A percentile compares a stretch with the other conserved stretches of the same genome.
These are phyloP conservation scores for Anoncus sp. DNA, from an alignment of 2,888 invertebrate genomes.

Conservation along the genomic window DNA sequence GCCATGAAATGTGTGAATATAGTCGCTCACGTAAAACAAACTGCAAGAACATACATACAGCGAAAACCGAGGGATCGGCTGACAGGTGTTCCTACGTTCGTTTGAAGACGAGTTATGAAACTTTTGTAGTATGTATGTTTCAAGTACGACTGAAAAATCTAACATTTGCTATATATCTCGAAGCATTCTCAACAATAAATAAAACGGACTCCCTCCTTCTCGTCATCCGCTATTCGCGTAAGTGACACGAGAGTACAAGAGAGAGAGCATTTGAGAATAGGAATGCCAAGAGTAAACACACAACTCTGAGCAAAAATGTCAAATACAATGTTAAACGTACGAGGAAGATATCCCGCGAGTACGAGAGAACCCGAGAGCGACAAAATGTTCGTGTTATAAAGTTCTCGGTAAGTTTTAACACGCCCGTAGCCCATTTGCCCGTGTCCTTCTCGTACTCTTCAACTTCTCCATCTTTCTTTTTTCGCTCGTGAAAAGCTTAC, in stretches of 20 bases:
- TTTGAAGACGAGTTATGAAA: conserved; percentile 58
- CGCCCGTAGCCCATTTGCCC: conserved; percentile 19
- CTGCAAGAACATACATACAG: conserved; percentile 8
- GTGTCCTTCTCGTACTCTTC: neutral
- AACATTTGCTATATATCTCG: conserved; percentile 18
- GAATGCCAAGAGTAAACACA: neutral
- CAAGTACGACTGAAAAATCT: conserved; percentile 19
- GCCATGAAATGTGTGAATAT: conserved; percentile 19
- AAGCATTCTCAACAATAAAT: conserved; percentile 45
- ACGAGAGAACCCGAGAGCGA: neutral
- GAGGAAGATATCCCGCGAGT: neutral
- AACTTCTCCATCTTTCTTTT: conserved; percentile 4
- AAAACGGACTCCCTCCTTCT: neutral
- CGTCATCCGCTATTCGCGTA: conserved; percentile 4
- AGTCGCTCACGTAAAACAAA: conserved; percentile 49
- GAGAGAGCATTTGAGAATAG: neutral
- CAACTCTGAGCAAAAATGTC: conserved; percentile 20
- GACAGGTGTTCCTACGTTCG: conserved; percentile 59
- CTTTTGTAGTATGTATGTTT: conserved; percentile 25
- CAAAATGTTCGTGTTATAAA: conserved; percentile 20
- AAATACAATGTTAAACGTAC: conserved; percentile 41
- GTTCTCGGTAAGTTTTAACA: conserved; percentile 48
- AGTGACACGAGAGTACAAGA: neutral
- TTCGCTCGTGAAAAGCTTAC: conserved; percentile 26
- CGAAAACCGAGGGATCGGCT: conserved; percentile 21